phyloP scores from a whole-genome alignment of 2,113 vertebrate genomes.

The Scophthalmus maximus region DNA sequence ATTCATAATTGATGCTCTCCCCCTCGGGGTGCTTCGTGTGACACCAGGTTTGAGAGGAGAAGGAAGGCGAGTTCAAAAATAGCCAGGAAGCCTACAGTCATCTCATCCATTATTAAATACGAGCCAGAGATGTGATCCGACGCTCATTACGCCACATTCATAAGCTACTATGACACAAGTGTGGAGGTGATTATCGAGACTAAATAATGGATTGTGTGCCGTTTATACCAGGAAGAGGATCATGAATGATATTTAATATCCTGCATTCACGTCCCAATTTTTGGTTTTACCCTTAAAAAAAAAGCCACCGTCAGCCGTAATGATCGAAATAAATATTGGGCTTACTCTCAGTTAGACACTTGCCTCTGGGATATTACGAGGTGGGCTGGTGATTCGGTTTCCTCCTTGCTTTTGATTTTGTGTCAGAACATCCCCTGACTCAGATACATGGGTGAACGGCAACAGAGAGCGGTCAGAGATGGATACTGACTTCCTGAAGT shows the following conservation, averaged over 20 bases:
- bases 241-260: neutral
- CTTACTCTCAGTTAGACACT: too few relatives aligned
- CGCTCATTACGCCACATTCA: conserved; percentile 62
- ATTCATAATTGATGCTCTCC: conserved; percentile 65
- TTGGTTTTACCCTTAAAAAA: neutral
- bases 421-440: too few relatives aligned
- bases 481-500: too few relatives aligned
- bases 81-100: conserved; percentile 58
- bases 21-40: conserved; percentile 28
- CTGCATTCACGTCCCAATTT: neutral
- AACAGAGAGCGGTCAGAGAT: too few relatives aligned
- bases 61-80: conserved; percentile 68
- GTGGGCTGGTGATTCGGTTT: too few relatives aligned
- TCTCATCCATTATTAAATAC: conserved; percentile 73
- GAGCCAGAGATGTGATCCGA: conserved; percentile 61
- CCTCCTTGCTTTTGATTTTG: too few relatives aligned
- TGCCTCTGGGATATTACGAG: too few relatives aligned
- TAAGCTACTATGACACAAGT: conserved; percentile 20
- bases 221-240: neutral
- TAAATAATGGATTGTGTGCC: conserved; percentile 37
- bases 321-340: too few relatives aligned
- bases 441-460: too few relatives aligned
- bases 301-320: too few relatives aligned
- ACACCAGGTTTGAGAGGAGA: conserved; percentile 47
- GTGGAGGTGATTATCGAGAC: conserved; percentile 18